Conservation (phyloP, 2,113 vertebrate genomes). For the Ardeotis arabs region DNA sequence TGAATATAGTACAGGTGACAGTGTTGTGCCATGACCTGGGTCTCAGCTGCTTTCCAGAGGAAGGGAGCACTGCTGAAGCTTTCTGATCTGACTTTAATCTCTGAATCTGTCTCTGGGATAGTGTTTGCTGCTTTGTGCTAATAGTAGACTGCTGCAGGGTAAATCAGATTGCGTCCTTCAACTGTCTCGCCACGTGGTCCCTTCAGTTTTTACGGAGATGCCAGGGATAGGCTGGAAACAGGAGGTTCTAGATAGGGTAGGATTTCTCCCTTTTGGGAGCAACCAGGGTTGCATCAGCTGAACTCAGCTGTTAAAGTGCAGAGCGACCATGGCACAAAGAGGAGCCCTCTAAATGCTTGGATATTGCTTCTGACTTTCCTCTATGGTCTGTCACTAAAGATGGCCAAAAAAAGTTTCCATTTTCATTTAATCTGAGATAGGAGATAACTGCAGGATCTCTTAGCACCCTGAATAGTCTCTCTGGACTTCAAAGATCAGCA, state of each 20-base stretch:
- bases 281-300: background rate
- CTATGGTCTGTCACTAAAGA: background rate
- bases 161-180: background rate
- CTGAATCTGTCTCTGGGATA: background rate
- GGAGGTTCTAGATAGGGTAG: background rate
- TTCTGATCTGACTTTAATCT: background rate
- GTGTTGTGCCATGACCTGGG: background rate
- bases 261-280: background rate
- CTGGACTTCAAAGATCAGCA: background rate
- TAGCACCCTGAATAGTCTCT: background rate
- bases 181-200: accelerated
- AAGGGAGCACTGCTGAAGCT: background rate
- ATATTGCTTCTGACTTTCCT: background rate
- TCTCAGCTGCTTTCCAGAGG: background rate
- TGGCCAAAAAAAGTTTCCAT: background rate
- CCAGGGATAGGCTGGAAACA: background rate
- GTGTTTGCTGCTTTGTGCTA: background rate
- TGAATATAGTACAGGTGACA: background rate
- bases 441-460: background rate
- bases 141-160: background rate
- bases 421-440: background rate
- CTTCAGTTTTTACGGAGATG: background rate
- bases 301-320: background rate
- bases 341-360: background rate
- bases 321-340: background rate